Evolutionary conservation across 2,888 invertebrate genomes (phyloP).

Genomic region (Coenonympha arcania): DNA sequence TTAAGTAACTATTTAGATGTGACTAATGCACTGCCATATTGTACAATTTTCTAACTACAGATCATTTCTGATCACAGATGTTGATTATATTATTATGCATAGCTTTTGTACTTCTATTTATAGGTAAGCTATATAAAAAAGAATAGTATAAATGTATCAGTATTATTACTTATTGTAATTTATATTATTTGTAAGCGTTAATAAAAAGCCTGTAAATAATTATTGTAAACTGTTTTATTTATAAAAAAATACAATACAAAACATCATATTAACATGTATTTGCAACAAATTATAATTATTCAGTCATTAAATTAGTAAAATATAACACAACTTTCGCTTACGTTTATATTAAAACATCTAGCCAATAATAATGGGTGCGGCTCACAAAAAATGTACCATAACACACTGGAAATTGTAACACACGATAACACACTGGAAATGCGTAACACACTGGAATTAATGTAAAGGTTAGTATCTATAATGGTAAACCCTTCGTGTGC

Average conservation of each 20-base stretch:
- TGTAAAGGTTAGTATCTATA: no score
- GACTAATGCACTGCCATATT: no score
- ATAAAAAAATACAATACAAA: not conserved
- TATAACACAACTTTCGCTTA: not conserved
- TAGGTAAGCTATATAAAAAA: not conserved
- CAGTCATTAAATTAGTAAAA: constrained; percentile 1
- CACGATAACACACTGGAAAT: no score
- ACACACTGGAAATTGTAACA: no score
- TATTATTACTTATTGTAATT: constrained; percentile 2
- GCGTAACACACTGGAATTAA: no score
- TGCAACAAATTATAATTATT: not conserved
- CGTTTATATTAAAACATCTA: not conserved
- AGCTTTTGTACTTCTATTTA: not conserved
- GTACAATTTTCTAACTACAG: no score
- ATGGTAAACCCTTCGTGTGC: no score
- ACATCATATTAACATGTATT: no score
- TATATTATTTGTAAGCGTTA: not conserved
- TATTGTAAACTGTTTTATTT: not conserved
- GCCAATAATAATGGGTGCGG: no score
- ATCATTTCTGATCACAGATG: not conserved
- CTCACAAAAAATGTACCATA: no score
- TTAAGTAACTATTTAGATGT: no score
- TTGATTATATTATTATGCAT: not conserved
- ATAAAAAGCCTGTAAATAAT: not conserved
- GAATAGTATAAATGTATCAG: not conserved